Evolutionary conservation across 2,888 invertebrate genomes (phyloP), one percentile per base, ranked within the genome.

Genomic region (Acronicta psi): DNA sequence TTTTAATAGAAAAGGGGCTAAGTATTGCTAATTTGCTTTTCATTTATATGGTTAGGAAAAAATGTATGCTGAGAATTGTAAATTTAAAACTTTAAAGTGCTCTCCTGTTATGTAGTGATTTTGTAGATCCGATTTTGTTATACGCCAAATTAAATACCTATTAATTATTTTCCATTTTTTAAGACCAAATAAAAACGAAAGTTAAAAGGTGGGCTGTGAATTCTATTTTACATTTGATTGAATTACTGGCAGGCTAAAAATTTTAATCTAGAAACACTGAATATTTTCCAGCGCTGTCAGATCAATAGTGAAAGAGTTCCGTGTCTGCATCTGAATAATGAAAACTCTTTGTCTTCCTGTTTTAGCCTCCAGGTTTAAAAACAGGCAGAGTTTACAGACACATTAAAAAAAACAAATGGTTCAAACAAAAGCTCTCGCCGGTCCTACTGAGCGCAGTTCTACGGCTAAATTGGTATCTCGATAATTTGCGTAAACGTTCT

Each of bases 261-360:
- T 36, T 42, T 34, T 51, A 58, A 59, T 44, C 23, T 40, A 34
- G 38, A 23, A 51, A 46, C 42, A 59, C 17, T 40, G 36, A 36
- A 64, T 41, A 64, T 44, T 59, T 52, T 47, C 23, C 34, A 18
- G 14, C 47, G 23, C 10, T 47, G 13, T 42, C 52, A 59, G 63
- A 76, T 79, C 75, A 73, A 80, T 72, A 67, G 66, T 61, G 45
- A 47, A 60, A 29, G 56, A 54, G 49, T 57, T 55, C 58, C 75
- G 69, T 45, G 29, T 55, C 29, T 42, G 20, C 38, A 31, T 18
- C 20, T 50, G 55, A 81, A 84, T 81, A 77, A 77, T 69, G 67
- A 79, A 73, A 71, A 65, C 53, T 70, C 69, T 76, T 79, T 78
- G 72, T 81, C 59, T 68, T 64, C 69, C 42, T 62, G 43, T 73